Evolutionary conservation across 2,888 invertebrate species (phyloP), one percentile per base, ranked within the genome.

Genomic region (Linnaemya vulpina): DNA sequence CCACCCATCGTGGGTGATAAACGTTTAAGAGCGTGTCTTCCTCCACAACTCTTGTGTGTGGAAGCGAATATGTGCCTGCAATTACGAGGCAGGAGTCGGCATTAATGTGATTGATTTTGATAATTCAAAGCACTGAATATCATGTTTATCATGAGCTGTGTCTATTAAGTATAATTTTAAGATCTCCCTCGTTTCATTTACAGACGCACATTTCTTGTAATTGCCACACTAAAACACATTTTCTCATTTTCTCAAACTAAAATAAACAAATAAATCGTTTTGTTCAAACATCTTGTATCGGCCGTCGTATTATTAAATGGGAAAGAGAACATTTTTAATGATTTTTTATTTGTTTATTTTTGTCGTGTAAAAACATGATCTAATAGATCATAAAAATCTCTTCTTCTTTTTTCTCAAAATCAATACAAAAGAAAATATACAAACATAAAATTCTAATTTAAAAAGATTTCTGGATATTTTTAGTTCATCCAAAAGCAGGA

Each of bases 1-100:
- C 84, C 84, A 85, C 84, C 84, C 84, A 85, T 79, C 75, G 82
- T 58, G 85, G 75, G 71, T 76, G 82, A 85, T 85, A 85, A 78
- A 82, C 62, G 35, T 53, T 49, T 15, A 58, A 40, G 51, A 43
- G 38, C 10, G 38, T 38, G 35, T 60, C 2, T 38, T 15, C 9
- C 9, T 51, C 1, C 1, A 9, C 20, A 1, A n/a, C 1, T 49
- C 7, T 8, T 17, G 17, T 1, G 49, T 17, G 17, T n/a, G n/a
- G 15, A n/a, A 17, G 17, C 17, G 5, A 49, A 17, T 46, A n/a
- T 8, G 5, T 51, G 58, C 35, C 1, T 25, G 15, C 9, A 17
- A n/a, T n/a, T n/a, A 58, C n/a, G 60, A 30, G 60, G 35, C 9
- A 17, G 1, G 30, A 10, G 13, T 60, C 1, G 17, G 4, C 10